A percentile compares a stretch with the other conserved stretches of the same genome.
Conservation (phyloP, 2,888 invertebrate genomes). For the Drosophila merina region DNA sequence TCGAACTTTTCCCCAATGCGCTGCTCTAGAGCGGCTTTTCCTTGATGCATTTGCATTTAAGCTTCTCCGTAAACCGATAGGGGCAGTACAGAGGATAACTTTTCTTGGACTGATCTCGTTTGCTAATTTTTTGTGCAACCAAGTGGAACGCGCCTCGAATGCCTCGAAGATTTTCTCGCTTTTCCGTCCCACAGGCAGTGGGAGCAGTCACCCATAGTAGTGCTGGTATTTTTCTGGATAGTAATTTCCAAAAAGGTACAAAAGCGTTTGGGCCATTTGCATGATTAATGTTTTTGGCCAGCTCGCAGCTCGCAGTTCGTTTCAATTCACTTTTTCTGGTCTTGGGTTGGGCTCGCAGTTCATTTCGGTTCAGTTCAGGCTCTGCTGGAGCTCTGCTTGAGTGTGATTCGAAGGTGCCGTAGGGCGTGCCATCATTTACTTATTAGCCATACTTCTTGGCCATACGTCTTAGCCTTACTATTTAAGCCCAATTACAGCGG, state of each 20-base stretch:
- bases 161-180: conserved; percentile 46
- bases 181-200: conserved; percentile 36
- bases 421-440: conserved; percentile 42
- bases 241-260: conserved; percentile 48
- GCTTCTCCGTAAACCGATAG: conserved; percentile 43
- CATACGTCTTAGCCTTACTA: conserved; percentile 36
- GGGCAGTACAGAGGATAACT: conserved; percentile 32
- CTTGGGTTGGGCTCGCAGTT: conserved; percentile 30
- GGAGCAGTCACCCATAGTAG: conserved; percentile 68
- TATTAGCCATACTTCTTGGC: conserved; percentile 43
- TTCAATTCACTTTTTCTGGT: conserved; percentile 23
- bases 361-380: conserved; percentile 8
- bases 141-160: conserved; percentile 65
- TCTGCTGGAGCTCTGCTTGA: conserved; percentile 13
- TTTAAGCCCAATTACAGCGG: conserved; percentile 42
- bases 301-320: conserved; percentile 13
- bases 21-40: conserved; percentile 27
- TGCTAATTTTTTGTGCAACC: conserved; percentile 76
- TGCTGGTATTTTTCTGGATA: conserved; percentile 68
- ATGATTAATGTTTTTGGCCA: conserved; percentile 69
- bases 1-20: conserved; percentile 69
- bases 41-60: conserved; percentile 50
- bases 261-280: conserved; percentile 69
- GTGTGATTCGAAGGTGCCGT: conserved; percentile 10
- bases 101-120: conserved; percentile 69